Percentiles rank a stretch among this genome's conserved stretches.
These are phyloP conservation scores for Lamprologus lemairii DNA, from an alignment of 2,113 vertebrate species.

Conservation along the genomic window DNA sequence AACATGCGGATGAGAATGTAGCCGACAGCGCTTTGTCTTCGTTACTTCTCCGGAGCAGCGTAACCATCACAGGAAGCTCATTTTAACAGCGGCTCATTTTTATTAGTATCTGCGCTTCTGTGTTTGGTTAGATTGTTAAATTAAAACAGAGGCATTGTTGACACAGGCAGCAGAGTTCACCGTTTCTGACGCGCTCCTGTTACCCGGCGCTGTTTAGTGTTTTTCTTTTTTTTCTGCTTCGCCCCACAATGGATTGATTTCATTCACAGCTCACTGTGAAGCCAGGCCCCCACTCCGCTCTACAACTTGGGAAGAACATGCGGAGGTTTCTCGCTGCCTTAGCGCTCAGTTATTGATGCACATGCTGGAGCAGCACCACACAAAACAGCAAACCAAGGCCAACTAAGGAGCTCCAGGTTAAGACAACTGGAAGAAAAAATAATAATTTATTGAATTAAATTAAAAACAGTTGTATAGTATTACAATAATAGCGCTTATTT, in stretches of 20 bases:
- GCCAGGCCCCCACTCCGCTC: constrained; percentile 12
- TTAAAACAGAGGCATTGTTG: background rate
- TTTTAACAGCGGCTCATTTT: background rate
- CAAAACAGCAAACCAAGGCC: background rate
- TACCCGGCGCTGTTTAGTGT: background rate
- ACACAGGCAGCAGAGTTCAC: background rate
- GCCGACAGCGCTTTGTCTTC: background rate
- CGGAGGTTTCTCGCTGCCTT: background rate
- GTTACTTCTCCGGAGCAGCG: background rate
- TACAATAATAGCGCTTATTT: background rate
- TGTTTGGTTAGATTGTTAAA: background rate
- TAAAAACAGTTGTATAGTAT: background rate
- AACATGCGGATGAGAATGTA: background rate
- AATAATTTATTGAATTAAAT: background rate
- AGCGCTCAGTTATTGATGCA: background rate
- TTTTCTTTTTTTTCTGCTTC: too few species aligned
- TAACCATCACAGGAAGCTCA: background rate
- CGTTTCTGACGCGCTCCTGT: background rate
- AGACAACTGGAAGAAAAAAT: background rate
- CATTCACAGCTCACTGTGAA: background rate
- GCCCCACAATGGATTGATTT: background rate
- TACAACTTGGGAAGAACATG: constrained; percentile 25
- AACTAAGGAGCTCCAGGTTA: background rate
- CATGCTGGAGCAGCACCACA: background rate
- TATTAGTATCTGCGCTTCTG: background rate